These are phyloP conservation scores for Gymnopithys bicolor DNA, from an alignment of 2,797 vertebrate genomes.

Conservation along the genomic window DNA sequence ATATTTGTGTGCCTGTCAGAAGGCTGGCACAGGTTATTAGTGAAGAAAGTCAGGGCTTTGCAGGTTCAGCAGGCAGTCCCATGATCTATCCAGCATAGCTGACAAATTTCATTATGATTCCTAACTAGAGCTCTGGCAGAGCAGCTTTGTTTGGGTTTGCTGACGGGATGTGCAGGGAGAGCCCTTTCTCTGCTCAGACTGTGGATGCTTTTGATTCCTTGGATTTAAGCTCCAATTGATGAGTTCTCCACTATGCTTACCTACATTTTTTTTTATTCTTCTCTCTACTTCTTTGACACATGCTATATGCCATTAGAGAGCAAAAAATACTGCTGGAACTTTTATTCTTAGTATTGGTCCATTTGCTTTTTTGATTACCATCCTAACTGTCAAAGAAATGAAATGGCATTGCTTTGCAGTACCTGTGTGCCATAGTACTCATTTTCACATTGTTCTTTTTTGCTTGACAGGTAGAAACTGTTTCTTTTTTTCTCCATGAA, in stretches of 20 bases:
- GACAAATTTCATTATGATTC: neutral
- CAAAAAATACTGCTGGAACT: slow-evolving; percentile 10
- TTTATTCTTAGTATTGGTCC: slow-evolving; percentile 24
- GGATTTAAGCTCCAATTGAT: neutral
- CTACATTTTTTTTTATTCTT: neutral
- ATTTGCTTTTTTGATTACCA: slow-evolving; percentile 63
- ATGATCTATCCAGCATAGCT: neutral
- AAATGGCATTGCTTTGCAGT: slow-evolving; percentile 34
- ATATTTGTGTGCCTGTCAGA: neutral
- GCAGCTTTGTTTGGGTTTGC: neutral
- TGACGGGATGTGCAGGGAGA: neutral
- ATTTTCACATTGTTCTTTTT: slow-evolving; percentile 33
- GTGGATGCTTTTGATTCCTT: neutral
- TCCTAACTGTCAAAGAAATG: slow-evolving; percentile 47
- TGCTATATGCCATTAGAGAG: neutral
- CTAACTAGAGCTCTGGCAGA: neutral
- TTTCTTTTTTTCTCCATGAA: slow-evolving; percentile 37
- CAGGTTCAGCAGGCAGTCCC: neutral
- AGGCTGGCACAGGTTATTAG: neutral
- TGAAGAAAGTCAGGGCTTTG: neutral
- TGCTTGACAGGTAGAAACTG: slow-evolving; percentile 44
- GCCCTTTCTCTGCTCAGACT: neutral
- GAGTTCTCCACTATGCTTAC: neutral
- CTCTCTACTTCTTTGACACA: neutral
- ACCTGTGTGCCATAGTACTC: neutral